These are phyloP conservation scores for Netelia fuscicornis DNA, from an alignment of 2,888 invertebrate genomes.

Conservation along the genomic window DNA sequence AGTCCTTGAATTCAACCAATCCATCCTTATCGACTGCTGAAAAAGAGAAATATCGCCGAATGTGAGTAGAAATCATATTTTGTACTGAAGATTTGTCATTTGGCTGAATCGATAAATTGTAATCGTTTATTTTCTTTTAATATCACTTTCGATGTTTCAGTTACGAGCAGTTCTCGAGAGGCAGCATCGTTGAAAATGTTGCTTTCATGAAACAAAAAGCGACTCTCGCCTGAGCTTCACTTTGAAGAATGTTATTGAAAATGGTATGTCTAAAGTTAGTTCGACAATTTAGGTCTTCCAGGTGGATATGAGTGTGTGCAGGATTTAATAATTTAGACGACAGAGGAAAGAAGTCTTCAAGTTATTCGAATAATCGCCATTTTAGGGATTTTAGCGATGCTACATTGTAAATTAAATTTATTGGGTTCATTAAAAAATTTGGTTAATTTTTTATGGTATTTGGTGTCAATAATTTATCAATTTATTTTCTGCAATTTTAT, in stretches of 20 bases:
- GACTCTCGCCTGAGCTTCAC: constrained; percentile 86
- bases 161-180: constrained; percentile 88
- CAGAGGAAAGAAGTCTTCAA: too few species aligned
- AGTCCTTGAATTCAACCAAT: constrained; percentile 89
- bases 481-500: too few species aligned
- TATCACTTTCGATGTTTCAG: constrained; percentile 82
- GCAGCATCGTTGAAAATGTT: constrained; percentile 86
- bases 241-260: neutral
- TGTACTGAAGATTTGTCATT: constrained; percentile 17
- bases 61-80: constrained; percentile 87
- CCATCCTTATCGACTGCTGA: constrained; percentile 92
- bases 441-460: too few species aligned
- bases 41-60: constrained; percentile 89
- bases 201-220: constrained; percentile 86
- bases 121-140: neutral
- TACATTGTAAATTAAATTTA: too few species aligned
- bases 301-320: too few species aligned
- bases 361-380: too few species aligned
- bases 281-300: too few species aligned
- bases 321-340: too few species aligned
- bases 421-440: too few species aligned
- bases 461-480: too few species aligned
- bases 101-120: neutral
- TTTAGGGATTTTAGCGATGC: too few species aligned
- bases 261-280: too few species aligned